Evolutionary conservation across 2,113 vertebrate species (phyloP), one percentile per base, ranked within the genome.

Genomic region (Crotalus helleri): DNA sequence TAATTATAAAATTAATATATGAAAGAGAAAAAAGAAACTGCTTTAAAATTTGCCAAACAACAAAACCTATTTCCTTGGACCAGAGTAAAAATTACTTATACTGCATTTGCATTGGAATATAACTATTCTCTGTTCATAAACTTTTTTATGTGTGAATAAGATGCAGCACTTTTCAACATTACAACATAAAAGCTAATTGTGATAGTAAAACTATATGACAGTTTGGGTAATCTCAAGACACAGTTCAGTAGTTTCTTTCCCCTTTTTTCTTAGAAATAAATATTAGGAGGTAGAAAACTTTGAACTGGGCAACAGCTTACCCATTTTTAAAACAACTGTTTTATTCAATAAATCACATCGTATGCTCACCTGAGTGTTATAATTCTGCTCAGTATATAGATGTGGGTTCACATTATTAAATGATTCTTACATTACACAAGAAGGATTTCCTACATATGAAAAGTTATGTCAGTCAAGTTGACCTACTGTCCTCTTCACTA

Each of bases 281-380:
- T 61, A 93, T 93, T 39, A 61, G 54, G 7, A 91, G 91, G 93
- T 94, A 94, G 96, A 95, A 94, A 89, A 94, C 85, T 91, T 94
- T 94, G 3, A 0, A 91, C 94, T 92, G 39, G 95, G 53, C 89
- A 95, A 92, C 92, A 93, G 94, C 92, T 94, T 61, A 94, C 90
- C 94, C 93, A 85, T 96, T 17, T 81, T 91, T 33, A 29, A 53
- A 61, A n/a, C 11, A 90, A 93, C 94, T 53, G 93, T 95, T 92
- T 91, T 94, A 94, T 91, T 92, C 86, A 92, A 53, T 3, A 5
- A 96, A 15, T 33, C 0, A 4, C 89, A 81, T 54, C 33, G 46
- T 46, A 23, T 81, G 10, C 13, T 86, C 24, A 91, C 15, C 5
- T 33, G 33, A 29, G 10, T 44, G n/a, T 24, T 55, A 55, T n/a